These are phyloP conservation scores for Tyrannus savana DNA, from an alignment of 2,113 vertebrate genomes.

Conservation along the genomic window DNA sequence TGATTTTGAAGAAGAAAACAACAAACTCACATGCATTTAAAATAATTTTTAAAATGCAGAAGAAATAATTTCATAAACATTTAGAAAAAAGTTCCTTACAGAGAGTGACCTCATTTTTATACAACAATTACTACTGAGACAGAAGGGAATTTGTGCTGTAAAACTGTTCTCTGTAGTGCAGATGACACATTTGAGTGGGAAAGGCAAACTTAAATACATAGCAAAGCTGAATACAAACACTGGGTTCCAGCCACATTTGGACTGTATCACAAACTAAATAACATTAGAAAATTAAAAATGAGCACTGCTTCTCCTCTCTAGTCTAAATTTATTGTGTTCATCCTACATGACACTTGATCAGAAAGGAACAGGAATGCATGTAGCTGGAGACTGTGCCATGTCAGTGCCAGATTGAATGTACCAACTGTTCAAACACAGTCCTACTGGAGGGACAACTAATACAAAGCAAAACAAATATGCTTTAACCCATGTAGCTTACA, in stretches of 20 bases:
- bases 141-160: constrained; percentile 5
- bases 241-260: neutral
- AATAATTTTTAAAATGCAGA: neutral
- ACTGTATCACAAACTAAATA: neutral
- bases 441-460: neutral
- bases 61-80: neutral
- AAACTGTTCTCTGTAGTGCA: neutral
- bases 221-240: neutral
- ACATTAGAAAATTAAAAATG: constrained; percentile 1
- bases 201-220: neutral
- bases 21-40: neutral
- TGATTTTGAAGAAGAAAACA: constrained; percentile 5
- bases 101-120: neutral
- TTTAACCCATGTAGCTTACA: neutral
- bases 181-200: neutral
- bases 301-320: neutral
- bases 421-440: constrained; percentile 16
- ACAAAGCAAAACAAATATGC: neutral
- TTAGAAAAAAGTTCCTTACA: neutral
- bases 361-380: neutral
- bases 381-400: neutral
- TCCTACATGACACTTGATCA: neutral
- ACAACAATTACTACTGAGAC: neutral
- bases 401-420: neutral
- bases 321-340: neutral